Base-by-base conservation (phyloP, 2,888 invertebrate genomes). In the Portevinia maculata region DNA sequence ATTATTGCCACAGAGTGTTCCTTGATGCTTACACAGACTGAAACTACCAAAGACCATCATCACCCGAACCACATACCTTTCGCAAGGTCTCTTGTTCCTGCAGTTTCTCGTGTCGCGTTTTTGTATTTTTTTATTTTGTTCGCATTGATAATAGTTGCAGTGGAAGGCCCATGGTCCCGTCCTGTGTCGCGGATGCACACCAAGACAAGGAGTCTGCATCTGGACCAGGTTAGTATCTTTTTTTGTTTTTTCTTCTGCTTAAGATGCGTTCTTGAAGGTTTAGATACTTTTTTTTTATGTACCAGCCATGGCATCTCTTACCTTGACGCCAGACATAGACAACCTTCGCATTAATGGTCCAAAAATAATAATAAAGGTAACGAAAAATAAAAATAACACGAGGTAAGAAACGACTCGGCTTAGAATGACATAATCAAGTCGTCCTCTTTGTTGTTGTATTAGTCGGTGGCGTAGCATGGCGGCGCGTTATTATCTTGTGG, bases 391-490 rank as follows among this genome's bases (percentile, higher is more conserved):
- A 28, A 79, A 67, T 67, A n/a, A 44, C 57, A 50, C 52, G 62
- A 55, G 41, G 24, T 41, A 46, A 30, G 53, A 28, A 46, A 53
- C 55, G 21, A 34, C 55, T 46, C 71, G 78, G 71, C 78, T 83
- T 76, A 83, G 78, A 78, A 78, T 83, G 83, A 83, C 83, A 83
- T 83, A 83, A 83, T 83, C 76, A 67, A 83, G 83, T 83, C 83
- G 78, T 83, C 78, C 76, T 83, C 55, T 76, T 57, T 65, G 71
- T 44, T 78, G 67, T 83, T 69, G 62, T 70, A 41, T 57, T 34
- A 48, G 52, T 19, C 15, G 21, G 62, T 24, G 13, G 60, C 9
- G 1, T 24, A 39, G 15, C 15, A 34, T 81, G 67, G 64, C 34
- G 48, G 69, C 55, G 41, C 32, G 59, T 65, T 65, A 30, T 79